phyloP scores from a whole-genome alignment of 2,888 invertebrate species.

The Brachylomia viminalis region DNA sequence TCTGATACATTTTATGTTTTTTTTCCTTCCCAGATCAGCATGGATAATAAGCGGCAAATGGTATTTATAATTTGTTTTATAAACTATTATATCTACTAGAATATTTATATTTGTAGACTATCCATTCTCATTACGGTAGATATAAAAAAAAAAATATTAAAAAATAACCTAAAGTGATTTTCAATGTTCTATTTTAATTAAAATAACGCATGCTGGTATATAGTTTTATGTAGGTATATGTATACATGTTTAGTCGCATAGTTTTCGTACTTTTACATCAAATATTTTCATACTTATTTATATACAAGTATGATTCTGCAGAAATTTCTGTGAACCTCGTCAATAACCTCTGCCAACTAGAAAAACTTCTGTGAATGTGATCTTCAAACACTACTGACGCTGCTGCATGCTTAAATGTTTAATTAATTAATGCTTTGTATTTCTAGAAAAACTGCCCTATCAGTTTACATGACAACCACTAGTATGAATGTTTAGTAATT shows the following conservation, averaged over 20 bases:
- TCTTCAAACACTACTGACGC: not conserved
- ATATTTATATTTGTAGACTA: constrained; percentile 51
- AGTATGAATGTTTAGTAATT: not conserved
- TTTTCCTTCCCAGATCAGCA: constrained; percentile 70
- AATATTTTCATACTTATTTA: constrained; percentile 3
- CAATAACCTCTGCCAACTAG: accelerated
- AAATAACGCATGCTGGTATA: constrained; percentile 48
- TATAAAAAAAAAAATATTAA: not conserved
- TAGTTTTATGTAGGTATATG: constrained; percentile 39
- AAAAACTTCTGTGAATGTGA: constrained; percentile 8
- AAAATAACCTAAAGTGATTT: not conserved
- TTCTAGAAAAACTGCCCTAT: not conserved
- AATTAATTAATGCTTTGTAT: constrained; percentile 7
- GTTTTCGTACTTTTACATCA: not conserved
- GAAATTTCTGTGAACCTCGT: constrained; percentile 23
- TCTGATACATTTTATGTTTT: constrained; percentile 70
- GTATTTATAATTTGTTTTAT: constrained; percentile 71
- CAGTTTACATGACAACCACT: not conserved
- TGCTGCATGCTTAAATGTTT: constrained; percentile 33
- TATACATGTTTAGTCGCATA: constrained; percentile 32
- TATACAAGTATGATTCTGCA: not conserved
- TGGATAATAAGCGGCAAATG: constrained; percentile 71
- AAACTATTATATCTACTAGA: constrained; percentile 69
- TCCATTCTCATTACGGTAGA: constrained; percentile 45
- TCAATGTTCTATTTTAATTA: constrained; percentile 26